Percentiles rank a stretch among this genome's conserved stretches.
Conservation (phyloP, 2,113 vertebrate species). For the Opisthocomus hoazin region DNA sequence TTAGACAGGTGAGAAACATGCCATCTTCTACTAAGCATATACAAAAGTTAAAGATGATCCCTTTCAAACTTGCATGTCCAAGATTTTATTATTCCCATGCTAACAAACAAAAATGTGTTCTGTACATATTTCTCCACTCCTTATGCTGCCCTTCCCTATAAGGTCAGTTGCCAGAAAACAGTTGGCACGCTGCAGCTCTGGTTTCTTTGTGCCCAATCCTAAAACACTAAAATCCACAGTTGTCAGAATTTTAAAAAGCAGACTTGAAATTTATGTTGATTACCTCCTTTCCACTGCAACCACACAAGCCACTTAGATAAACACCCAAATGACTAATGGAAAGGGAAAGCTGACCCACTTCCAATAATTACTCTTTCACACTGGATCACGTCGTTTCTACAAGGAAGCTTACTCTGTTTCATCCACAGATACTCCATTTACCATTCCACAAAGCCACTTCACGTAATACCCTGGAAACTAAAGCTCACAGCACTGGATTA, state of each 20-base stretch:
- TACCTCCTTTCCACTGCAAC: not conserved
- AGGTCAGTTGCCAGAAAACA: not conserved
- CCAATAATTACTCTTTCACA: not conserved
- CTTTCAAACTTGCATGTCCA: not conserved
- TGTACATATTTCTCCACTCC: not conserved
- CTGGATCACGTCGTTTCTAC: not conserved
- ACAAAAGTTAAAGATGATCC: not conserved
- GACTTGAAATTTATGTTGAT: not conserved
- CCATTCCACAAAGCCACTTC: not conserved
- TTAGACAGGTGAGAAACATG: not conserved
- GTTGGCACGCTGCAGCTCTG: not conserved
- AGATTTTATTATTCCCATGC: not conserved
- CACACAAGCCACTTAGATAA: not conserved
- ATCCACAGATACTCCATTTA: not conserved
- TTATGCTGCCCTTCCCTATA: not conserved
- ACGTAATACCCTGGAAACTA: conserved; percentile 5
- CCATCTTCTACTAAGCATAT: not conserved
- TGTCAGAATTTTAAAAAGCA: not conserved
- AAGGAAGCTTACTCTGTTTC: not conserved
- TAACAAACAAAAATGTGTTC: not conserved
- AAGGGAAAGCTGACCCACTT: not conserved
- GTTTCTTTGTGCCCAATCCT: not conserved
- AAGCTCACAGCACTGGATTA: not conserved
- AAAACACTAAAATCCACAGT: not conserved
- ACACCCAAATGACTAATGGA: not conserved